phyloP scores from a whole-genome alignment of 2,888 invertebrate genomes.

The Parascotia fuliginaria region DNA sequence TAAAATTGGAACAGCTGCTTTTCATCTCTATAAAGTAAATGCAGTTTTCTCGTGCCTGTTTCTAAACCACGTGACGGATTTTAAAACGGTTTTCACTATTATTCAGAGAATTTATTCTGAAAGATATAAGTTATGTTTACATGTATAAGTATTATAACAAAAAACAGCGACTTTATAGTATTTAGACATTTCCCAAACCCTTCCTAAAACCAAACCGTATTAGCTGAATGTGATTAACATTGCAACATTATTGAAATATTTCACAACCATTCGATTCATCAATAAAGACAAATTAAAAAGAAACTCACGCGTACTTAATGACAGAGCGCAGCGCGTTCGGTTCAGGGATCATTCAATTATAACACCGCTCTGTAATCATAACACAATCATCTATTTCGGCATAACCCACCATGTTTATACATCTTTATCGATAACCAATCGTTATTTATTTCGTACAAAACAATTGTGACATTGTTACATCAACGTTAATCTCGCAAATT shows the following conservation, averaged over 20 bases:
- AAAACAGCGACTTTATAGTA: too few relatives aligned
- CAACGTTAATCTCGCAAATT: neutral
- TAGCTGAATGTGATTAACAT: too few relatives aligned
- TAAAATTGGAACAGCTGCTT: too few relatives aligned
- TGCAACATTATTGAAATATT: conserved; percentile 25
- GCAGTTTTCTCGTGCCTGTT: too few relatives aligned
- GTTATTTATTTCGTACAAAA: conserved; percentile 37
- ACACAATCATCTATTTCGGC: conserved; percentile 74
- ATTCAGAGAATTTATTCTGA: too few relatives aligned
- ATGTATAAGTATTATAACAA: too few relatives aligned
- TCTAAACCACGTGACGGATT: too few relatives aligned
- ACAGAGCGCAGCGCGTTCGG: conserved; percentile 49
- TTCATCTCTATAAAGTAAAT: too few relatives aligned
- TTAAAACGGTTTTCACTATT: too few relatives aligned
- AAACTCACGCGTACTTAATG: conserved; percentile 48
- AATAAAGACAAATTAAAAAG: conserved; percentile 47
- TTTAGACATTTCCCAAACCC: too few relatives aligned
- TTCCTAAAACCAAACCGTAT: too few relatives aligned
- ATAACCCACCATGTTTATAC: conserved; percentile 52
- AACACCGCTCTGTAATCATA: conserved; percentile 77
- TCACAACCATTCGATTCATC: conserved; percentile 42
- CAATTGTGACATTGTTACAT: conserved; percentile 10
- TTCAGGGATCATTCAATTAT: conserved; percentile 57
- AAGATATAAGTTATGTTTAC: too few relatives aligned
- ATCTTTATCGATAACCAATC: conserved; percentile 55